A percentile compares a stretch with the other conserved stretches of the same genome.
These are phyloP conservation scores for Tortrix viridana DNA, from an alignment of 2,888 invertebrate species.

Conservation along the genomic window DNA sequence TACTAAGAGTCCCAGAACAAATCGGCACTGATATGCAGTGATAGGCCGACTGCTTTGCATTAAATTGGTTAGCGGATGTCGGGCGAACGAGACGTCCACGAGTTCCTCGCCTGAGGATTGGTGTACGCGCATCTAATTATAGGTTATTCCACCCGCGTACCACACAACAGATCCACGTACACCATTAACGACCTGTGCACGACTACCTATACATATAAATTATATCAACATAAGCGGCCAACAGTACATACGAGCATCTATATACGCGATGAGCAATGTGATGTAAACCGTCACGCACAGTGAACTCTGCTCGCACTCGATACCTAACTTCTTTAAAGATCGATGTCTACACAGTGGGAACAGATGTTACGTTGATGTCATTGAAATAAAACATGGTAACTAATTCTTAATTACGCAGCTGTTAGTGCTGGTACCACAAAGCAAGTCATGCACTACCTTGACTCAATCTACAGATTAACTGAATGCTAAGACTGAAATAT, in stretches of 20 bases:
- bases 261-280: constrained; percentile 53
- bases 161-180: constrained; percentile 75
- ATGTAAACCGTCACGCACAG: constrained; percentile 64
- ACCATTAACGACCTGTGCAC: constrained; percentile 78
- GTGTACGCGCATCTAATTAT: constrained; percentile 81
- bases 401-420: background rate
- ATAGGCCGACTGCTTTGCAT: constrained; percentile 47
- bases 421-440: background rate
- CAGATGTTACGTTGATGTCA: background rate
- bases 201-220: constrained; percentile 57
- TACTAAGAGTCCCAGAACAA: constrained; percentile 18
- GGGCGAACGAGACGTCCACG: constrained; percentile 69
- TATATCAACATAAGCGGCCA: constrained; percentile 52
- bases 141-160: constrained; percentile 81
- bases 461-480: background rate
- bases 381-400: constrained; percentile 2
- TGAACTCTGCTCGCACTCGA: constrained; percentile 50
- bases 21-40: constrained; percentile 38
- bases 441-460: background rate
- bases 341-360: constrained; percentile 42
- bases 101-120: constrained; percentile 69
- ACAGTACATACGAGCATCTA: constrained; percentile 47
- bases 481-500: background rate
- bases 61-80: constrained; percentile 61
- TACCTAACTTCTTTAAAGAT: constrained; percentile 39